Conservation (phyloP, 2,113 vertebrate genomes). For the Scopus umbretta region DNA sequence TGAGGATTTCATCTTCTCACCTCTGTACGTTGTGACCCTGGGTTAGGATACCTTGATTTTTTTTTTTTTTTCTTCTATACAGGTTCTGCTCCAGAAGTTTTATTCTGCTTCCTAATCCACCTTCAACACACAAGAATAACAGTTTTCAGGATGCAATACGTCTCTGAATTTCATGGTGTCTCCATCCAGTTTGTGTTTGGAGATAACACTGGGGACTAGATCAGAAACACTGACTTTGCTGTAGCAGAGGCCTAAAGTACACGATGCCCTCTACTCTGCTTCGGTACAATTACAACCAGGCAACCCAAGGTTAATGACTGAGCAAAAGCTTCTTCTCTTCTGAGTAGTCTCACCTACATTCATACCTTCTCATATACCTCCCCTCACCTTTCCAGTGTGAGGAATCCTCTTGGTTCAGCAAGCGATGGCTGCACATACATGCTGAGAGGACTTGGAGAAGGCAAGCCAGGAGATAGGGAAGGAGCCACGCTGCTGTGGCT, state of each 20-base stretch:
- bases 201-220: background rate
- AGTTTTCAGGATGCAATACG: background rate
- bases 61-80: too few relatives aligned
- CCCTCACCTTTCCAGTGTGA: background rate
- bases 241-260: background rate
- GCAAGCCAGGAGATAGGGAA: background rate
- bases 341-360: background rate
- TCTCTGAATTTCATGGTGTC: background rate
- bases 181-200: background rate
- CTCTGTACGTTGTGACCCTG: background rate
- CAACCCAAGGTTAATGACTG: background rate
- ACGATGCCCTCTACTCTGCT: background rate
- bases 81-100: background rate
- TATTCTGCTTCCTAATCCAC: background rate
- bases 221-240: background rate
- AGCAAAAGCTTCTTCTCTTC: background rate
- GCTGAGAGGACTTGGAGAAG: background rate
- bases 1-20: background rate
- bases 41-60: background rate
- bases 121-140: background rate
- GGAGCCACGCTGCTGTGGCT: background rate
- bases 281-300: background rate
- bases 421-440: background rate
- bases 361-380: background rate
- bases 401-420: background rate